phyloP scores from a whole-genome alignment of 2,888 invertebrate species.

The Hirtodrosophila confusa region DNA sequence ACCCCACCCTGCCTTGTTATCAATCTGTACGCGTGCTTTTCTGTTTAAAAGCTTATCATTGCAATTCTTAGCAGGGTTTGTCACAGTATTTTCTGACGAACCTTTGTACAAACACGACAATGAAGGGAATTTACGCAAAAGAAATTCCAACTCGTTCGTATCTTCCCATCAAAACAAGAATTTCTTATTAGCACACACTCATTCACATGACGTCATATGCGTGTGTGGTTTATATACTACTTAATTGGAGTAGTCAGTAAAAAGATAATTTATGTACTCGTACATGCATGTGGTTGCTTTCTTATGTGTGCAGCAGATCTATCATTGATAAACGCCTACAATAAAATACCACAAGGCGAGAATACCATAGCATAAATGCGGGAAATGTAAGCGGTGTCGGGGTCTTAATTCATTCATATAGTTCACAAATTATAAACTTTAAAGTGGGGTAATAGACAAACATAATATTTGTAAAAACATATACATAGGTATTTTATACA shows the following conservation, averaged over 20 bases:
- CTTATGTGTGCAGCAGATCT: neutral
- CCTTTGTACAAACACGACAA: constrained; percentile 4
- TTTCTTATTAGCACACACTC: constrained; percentile 29
- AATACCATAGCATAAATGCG: no score
- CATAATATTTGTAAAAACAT: no score
- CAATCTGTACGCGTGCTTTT: neutral
- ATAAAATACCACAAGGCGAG: neutral
- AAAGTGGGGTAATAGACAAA: no score
- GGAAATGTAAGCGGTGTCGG: no score
- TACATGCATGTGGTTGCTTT: constrained; percentile 23
- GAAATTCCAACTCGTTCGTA: constrained; percentile 2
- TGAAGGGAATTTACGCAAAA: constrained; percentile 8
- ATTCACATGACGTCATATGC: constrained; percentile 47
- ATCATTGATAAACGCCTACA: constrained; percentile 21
- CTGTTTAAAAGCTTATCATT: constrained; percentile 29
- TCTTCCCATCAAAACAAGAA: constrained; percentile 20
- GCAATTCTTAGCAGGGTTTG: constrained; percentile 32
- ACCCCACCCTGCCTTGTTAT: neutral
- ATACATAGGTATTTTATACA: no score
- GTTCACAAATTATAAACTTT: no score
- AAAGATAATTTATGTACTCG: constrained; percentile 41
- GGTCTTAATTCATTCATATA: no score
- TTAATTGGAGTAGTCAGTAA: constrained; percentile 28
- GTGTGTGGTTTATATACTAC: constrained; percentile 15
- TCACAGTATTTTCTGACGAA: constrained; percentile 32